A percentile compares a stretch with the other conserved stretches of the same genome.
phyloP scores from a whole-genome alignment of 2,888 invertebrate genomes.

The Eupithecia dodoneata region DNA sequence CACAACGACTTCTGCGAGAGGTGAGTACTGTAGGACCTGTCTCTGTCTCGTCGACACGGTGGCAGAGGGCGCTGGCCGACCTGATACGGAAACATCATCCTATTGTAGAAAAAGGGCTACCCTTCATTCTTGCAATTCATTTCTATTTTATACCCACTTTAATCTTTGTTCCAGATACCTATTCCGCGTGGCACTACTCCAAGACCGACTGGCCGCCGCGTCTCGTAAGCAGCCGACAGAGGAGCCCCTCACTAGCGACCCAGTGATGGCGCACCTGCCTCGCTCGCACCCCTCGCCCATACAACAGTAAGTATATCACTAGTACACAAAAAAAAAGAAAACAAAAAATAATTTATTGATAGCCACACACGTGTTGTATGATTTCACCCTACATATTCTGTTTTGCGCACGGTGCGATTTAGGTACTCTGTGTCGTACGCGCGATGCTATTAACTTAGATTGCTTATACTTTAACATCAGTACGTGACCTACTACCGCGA shows the following conservation, averaged over 20 bases:
- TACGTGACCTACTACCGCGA: too few species aligned
- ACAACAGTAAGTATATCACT: conserved; percentile 55
- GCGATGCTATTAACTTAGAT: too few species aligned
- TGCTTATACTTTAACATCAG: too few species aligned
- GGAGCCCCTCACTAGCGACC: conserved; percentile 58
- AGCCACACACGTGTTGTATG: too few species aligned
- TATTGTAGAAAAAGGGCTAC: neutral
- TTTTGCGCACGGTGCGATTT: too few species aligned
- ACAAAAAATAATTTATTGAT: too few species aligned
- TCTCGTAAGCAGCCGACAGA: conserved; percentile 81
- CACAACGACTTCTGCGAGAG: conserved; percentile 92
- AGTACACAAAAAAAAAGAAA: neutral
- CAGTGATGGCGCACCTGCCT: conserved; percentile 73
- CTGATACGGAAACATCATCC: neutral
- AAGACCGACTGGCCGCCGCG: conserved; percentile 88
- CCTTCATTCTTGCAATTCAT: neutral
- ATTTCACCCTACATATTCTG: too few species aligned
- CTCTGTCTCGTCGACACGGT: conserved; percentile 51
- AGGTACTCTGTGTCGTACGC: too few species aligned
- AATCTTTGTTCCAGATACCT: conserved; percentile 82
- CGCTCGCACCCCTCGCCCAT: conserved; percentile 47
- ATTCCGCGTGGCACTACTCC: conserved; percentile 91
- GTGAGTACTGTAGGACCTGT: conserved; percentile 55
- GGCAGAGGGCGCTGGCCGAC: conserved; percentile 48
- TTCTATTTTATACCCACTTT: neutral